Conservation (phyloP, 2,113 vertebrate species). For the Bos indicus region DNA sequence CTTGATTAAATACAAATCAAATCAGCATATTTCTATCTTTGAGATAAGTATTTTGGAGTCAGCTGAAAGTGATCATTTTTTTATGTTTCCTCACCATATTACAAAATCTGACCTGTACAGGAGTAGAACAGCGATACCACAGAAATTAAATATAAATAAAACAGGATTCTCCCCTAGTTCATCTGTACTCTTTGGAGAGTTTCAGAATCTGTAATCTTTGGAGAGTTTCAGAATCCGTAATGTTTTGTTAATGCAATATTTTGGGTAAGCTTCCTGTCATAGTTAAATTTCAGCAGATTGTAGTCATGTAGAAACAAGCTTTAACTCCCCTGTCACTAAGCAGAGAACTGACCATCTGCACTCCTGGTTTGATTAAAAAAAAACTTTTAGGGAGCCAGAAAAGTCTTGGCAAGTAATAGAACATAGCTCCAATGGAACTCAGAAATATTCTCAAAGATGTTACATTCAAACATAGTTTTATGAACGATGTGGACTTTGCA, state of each 20-base stretch:
- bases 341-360: slow-evolving; percentile 63
- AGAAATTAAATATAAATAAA: not conserved
- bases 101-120: not conserved
- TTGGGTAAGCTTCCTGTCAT: not conserved
- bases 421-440: not conserved
- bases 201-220: not conserved
- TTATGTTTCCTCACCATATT: not conserved
- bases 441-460: slow-evolving; percentile 34
- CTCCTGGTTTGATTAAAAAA: slow-evolving; percentile 32
- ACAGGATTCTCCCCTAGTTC: not conserved
- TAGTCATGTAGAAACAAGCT: slow-evolving; percentile 42
- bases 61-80: not conserved
- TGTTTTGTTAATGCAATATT: slow-evolving; percentile 2
- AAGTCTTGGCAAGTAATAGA: slow-evolving; percentile 45
- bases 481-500: slow-evolving; percentile 9
- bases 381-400: slow-evolving; percentile 41
- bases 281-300: slow-evolving; percentile 37
- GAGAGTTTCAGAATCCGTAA: slow-evolving; percentile 31
- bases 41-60: not conserved
- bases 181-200: not conserved
- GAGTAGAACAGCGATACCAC: not conserved
- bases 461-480: slow-evolving; percentile 29
- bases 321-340: slow-evolving; percentile 41
- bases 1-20: not conserved
- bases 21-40: not conserved